Evolutionary conservation across 2,797 vertebrate genomes (phyloP), one percentile per base, ranked within the genome.

Genomic region (Lacerta viridis): DNA sequence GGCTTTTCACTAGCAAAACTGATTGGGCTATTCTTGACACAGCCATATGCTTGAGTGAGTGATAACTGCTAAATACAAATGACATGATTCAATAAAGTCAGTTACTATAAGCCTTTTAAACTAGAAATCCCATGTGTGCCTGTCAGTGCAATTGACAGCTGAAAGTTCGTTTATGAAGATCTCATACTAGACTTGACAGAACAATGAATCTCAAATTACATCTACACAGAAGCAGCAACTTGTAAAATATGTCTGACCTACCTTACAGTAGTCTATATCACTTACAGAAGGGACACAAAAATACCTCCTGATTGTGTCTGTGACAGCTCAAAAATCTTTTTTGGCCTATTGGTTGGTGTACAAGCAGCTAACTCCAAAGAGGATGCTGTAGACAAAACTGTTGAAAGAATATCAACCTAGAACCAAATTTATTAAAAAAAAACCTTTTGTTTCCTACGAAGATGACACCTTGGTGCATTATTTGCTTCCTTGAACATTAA

Each of bases 151-250:
- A 87, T 25, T 76, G 82, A 59, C 77, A 90, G 82, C 61, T 76
- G 77, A 80, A 84, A 43, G 71, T 87, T 76, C 86, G 61, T 85
- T 87, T 84, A 84, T 85, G 86, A 90, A 80, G 33, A 87, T 76
- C 59, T 85, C 20, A 87, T 50, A 80, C 59, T 17, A 84, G 77
- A 59, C 5, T 80, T 87, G 69, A 84, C 83, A 90, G 86, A 80
- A 68, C 43, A 81, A 80, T 68, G 27, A 75, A 25, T 76, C 59
- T 87, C 86, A 87, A 69, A 46, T 87, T 87, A 85, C 55, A 80
- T 68, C 76, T 50, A 39, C 41, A 64, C 64, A 85, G 78, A 87
- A 85, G 75, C 9, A 68, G 46, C 77, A 81, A 82, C 77, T 85
- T 86, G 61, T 87, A 87, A 84, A 84, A 74, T 84, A 85, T 84